phyloP scores from a whole-genome alignment of 2,797 vertebrate genomes.

The Lateolabrax maculatus region DNA sequence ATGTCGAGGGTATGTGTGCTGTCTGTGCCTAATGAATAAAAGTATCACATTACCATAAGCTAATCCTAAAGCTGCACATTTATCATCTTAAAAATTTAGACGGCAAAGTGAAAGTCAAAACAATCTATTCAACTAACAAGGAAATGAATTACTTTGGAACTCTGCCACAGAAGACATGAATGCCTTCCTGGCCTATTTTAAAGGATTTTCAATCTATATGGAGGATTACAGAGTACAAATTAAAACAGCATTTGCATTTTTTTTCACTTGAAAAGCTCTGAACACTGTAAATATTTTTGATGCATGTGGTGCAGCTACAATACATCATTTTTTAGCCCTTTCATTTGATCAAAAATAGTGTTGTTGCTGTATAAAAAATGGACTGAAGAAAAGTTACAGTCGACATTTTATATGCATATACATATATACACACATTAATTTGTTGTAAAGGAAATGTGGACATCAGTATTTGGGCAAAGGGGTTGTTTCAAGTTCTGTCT shows the following conservation, averaged over 20 bases:
- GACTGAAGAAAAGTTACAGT: neutral
- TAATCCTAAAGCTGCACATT: slow-evolving; percentile 57
- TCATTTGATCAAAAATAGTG: neutral
- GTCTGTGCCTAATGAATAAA: slow-evolving; percentile 43
- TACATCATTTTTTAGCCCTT: neutral
- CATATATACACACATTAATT: neutral
- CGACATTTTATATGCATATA: neutral
- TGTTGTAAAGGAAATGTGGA: neutral
- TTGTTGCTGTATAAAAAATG: neutral
- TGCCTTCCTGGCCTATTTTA: slow-evolving; percentile 33
- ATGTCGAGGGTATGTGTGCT: neutral
- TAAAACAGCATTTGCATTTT: slow-evolving; percentile 24
- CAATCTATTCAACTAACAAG: slow-evolving; percentile 33
- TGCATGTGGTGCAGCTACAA: neutral
- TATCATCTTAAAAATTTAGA: slow-evolving; percentile 53
- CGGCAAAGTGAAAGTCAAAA: slow-evolving; percentile 53
- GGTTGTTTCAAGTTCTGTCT: no score
- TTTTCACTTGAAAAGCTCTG: neutral
- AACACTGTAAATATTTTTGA: neutral
- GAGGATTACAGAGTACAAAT: slow-evolving; percentile 54
- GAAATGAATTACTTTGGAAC: slow-evolving; percentile 63
- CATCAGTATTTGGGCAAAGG: neutral
- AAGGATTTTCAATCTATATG: slow-evolving; percentile 25
- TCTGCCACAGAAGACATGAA: slow-evolving; percentile 57
- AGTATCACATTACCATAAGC: slow-evolving; percentile 39